A percentile compares a stretch with the other conserved stretches of the same genome.
Evolutionary conservation across 2,888 invertebrate genomes (phyloP).

Genomic region (Drosophila austrosaltans): DNA sequence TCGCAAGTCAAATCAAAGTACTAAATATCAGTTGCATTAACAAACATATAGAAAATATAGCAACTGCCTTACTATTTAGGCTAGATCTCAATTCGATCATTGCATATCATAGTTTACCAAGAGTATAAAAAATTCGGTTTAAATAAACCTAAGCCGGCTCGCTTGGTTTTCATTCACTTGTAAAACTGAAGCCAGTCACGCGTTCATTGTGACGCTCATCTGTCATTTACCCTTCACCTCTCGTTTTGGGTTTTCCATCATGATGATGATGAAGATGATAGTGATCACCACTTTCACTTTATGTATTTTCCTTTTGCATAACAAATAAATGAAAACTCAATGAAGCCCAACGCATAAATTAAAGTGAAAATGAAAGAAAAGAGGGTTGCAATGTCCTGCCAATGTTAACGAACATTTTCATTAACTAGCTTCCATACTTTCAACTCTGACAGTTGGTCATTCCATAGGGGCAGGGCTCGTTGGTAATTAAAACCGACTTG

Average conservation of each 20-base stretch:
- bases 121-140: not conserved
- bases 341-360: conserved; percentile 70
- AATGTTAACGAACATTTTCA: conserved; percentile 55
- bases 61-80: no score
- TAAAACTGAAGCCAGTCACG: conserved; percentile 28
- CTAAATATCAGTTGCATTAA: no score
- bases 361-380: conserved; percentile 21
- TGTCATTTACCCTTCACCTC: conserved; percentile 37
- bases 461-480: conserved; percentile 56
- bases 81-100: no score
- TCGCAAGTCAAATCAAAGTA: no score
- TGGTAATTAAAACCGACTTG: conserved; percentile 66
- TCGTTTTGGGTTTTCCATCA: not conserved
- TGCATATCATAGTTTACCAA: no score
- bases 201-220: conserved; percentile 2
- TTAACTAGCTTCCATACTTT: conserved; percentile 47
- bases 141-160: conserved; percentile 13
- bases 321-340: conserved; percentile 47
- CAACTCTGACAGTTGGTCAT: conserved; percentile 42
- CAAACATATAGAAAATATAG: no score
- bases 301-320: conserved; percentile 50
- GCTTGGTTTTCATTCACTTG: conserved; percentile 18
- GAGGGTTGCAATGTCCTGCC: conserved; percentile 39
- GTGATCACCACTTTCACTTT: conserved; percentile 51
- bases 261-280: conserved; percentile 32